Base-by-base conservation (phyloP, 2,113 vertebrate genomes). In the Nesoenas mayeri region DNA sequence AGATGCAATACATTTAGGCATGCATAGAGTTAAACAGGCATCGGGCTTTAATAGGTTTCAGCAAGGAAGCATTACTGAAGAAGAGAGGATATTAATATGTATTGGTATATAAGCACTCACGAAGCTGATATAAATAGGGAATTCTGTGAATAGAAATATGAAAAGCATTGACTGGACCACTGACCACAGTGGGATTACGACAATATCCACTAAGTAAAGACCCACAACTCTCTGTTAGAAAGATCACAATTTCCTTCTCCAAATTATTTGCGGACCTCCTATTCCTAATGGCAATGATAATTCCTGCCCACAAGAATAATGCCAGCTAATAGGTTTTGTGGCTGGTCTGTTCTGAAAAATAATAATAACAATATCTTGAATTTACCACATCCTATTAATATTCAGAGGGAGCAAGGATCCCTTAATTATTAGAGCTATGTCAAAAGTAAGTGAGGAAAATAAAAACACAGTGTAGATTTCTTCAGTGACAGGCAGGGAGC, bases 401-500 rank as follows among this genome's bases (percentile, higher is more conserved):
- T 58, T 82, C 56, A 73, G 38, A 88, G 15, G 24, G 44, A 88
- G 16, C 4, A 83, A 79, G 48, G 18, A 94, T 75, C 51, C 56
- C 57, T 81, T 65, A 67, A 74, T 57, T 85, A 29, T 56, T 71
- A 80, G 85, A 94, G 32, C 13, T 75, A 31, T 38, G 69, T 78
- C 73, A 70, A 79, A 13, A 47, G 21, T 53, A 79, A 91, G 9
- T 65, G 38, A 69, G 28, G 36, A 31, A 64, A 96, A 97, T 40
- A 90, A 94, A 95, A 92, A n/a, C 12, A 58, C 29, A 24, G 44
- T 82, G 28, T 88, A 82, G 82, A 90, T 86, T 91, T 88, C 79
- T 69, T 91, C 94, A 92, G 73, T 20, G 3, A 81, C 73, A 44
- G 25, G 71, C 58, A 91, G n/a, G n/a, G 7, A 96, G 50, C 48